Evolutionary conservation across 2,888 invertebrate species (phyloP), one percentile per base, ranked within the genome.

Genomic region (Linnaemya vulpina): DNA sequence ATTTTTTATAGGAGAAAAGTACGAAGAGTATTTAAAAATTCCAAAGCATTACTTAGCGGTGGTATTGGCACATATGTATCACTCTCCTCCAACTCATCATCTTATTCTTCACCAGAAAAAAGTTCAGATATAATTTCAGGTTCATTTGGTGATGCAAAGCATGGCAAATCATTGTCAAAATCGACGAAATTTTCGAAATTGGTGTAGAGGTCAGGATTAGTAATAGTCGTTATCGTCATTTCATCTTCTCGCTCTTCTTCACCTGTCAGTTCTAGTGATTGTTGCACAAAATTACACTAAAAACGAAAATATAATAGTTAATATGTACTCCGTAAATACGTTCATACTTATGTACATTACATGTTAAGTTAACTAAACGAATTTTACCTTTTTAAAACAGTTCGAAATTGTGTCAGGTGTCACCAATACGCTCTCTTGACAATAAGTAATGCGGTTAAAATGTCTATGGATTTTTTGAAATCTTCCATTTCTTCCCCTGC

Each of bases 161-260:
- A 68, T 35, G 68, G 68, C 51, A 68, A 68, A n/a, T 51, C 30
- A 35, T 51, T 68, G n/a, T 51, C 51, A 68, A 68, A 68, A 51
- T 51, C 35, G 5, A 70, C 22, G 22, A 67, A 46, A n/a, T 67
- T 49, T 67, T 67, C 25, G 15, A 67, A 67, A 67, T 51, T 7
- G 11, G 0, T 51, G 17, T n/a, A n/a, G n/a, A n/a, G n/a, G n/a
- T 51, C 10, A 51, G 51, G 20, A n/a, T 17, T 20, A 17, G 17
- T 17, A 51, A n/a, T 20, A 13, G 7, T n/a, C n/a, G n/a, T 17
- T 51, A 51, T 51, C 20, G 35, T 35, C 3, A 17, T 51, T 15
- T 51, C 51, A 17, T 51, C n/a, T 10, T 51, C 17, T 20, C 8
- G 20, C 9, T 51, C 20, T 51, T 51, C 35, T 35, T 35, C 35